A percentile compares a stretch with the other conserved stretches of the same genome.
Evolutionary conservation across 2,797 vertebrate genomes (phyloP).

Genomic region (Nannoperca australis): DNA sequence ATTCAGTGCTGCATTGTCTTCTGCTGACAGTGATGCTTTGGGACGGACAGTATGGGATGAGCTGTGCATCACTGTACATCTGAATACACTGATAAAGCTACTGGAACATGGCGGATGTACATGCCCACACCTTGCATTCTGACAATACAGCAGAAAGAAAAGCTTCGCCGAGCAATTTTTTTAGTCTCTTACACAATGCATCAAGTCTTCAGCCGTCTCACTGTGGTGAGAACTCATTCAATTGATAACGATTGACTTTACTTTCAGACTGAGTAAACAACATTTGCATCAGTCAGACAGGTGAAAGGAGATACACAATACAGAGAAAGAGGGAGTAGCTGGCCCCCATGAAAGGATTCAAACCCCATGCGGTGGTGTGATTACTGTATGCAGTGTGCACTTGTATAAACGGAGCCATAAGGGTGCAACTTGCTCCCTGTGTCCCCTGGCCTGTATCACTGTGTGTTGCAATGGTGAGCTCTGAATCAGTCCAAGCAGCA

Average conservation of each 20-base stretch:
- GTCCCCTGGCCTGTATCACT: neutral
- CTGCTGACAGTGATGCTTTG: constrained; percentile 53
- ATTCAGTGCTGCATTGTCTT: constrained; percentile 56
- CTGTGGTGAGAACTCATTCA: constrained; percentile 32
- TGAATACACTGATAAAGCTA: constrained; percentile 9
- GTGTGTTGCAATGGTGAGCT: constrained; percentile 40
- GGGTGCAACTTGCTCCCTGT: constrained; percentile 17
- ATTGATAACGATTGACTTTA: constrained; percentile 36
- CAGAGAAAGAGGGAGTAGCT: neutral
- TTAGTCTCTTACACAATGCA: constrained; percentile 9
- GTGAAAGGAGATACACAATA: neutral
- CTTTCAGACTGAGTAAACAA: constrained; percentile 25
- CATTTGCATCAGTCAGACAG: constrained; percentile 33
- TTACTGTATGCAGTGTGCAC: neutral
- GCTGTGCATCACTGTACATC: constrained; percentile 16
- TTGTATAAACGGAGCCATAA: constrained; percentile 23
- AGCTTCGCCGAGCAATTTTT: constrained; percentile 12
- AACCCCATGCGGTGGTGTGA: neutral
- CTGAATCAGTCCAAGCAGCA: constrained; percentile 11
- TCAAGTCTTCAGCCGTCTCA: neutral
- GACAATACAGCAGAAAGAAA: constrained; percentile 19
- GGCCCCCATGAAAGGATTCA: constrained; percentile 5
- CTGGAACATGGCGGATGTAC: constrained; percentile 29
- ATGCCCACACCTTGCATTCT: constrained; percentile 11
- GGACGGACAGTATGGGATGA: constrained; percentile 35